Evolutionary conservation across 2,113 vertebrate genomes (phyloP), one percentile per base, ranked within the genome.

Genomic region (Dissostichus mawsoni): DNA sequence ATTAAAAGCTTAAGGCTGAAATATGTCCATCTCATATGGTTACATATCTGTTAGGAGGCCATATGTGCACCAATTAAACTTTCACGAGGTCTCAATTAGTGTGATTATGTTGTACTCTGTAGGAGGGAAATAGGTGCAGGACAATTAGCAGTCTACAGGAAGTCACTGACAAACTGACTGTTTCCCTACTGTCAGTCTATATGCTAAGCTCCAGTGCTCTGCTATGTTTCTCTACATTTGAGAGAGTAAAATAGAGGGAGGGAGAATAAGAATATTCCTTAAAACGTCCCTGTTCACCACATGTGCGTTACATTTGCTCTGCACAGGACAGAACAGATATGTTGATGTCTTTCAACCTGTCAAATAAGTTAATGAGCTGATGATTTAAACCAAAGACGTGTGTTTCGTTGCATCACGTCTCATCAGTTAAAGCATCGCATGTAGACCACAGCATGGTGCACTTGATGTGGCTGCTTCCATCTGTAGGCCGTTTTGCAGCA

Each of bases 391-490:
- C 5, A 33, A 56, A 23, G 9, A n/a, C 13, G 0, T 44, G 56
- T 67, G 71, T 79, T 17, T 5, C 17, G 44, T n/a, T 45, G 48
- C 41, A 5, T 33, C 6, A 10, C 10, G 23, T 52, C 57, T 75
- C 18, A 51, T 73, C 52, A 77, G 23, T 57, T 61, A 29, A 45
- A 62, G 29, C 14, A 16, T 14, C 23, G 20, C 18, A 48, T 63
- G 65, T 47, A 18, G 80, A 61, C 14, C 4, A n/a, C 14, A 8
- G 17, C 45, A 51, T 20, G 36, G 65, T 12, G 29, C 6, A 58
- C 69, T 72, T 18, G 11, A 69, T 70, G 56, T 70, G 63, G 83
- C 82, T 75, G 62, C 65, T 58, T 69, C 78, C 81, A 74, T 88
- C 72, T 76, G 74, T 64, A 8, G 56, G 56, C 67, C 67, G 33